Evolutionary conservation across 2,888 invertebrate species (phyloP).

Genomic region (Lepidocyrtoides sp.): DNA sequence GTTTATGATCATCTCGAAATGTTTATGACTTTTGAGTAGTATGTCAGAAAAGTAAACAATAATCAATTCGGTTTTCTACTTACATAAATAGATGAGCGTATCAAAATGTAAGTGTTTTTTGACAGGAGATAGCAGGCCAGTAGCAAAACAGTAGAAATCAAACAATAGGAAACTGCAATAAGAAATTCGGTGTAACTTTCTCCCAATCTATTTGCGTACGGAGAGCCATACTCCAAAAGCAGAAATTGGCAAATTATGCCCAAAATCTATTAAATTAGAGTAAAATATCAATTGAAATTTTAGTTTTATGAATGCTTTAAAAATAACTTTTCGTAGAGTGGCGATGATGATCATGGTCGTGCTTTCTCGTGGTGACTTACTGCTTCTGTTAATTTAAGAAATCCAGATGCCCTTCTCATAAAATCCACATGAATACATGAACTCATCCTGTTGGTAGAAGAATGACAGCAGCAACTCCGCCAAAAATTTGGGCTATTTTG

Average conservation of each 20-base stretch:
- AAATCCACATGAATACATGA: slow-evolving; percentile 93
- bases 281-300: no score
- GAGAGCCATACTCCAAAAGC: slow-evolving; percentile 92
- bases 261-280: slow-evolving; percentile 88
- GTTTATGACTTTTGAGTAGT: no score
- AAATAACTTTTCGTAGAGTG: not conserved
- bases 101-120: slow-evolving; percentile 91
- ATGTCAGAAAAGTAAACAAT: not conserved
- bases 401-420: slow-evolving; percentile 91
- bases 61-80: no score
- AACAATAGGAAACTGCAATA: slow-evolving; percentile 93
- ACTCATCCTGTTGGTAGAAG: slow-evolving; percentile 92
- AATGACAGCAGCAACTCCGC: slow-evolving; percentile 55
- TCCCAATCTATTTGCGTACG: slow-evolving; percentile 92
- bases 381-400: slow-evolving; percentile 92
- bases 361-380: slow-evolving; percentile 87
- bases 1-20: not conserved
- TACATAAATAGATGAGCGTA: slow-evolving; percentile 94
- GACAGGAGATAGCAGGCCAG: slow-evolving; percentile 93
- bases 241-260: slow-evolving; percentile 94
- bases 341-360: no score
- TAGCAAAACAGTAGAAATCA: slow-evolving; percentile 92
- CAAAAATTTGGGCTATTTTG: slow-evolving; percentile 59
- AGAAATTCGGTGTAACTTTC: slow-evolving; percentile 93
- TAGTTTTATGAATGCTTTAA: not conserved